phyloP scores from a whole-genome alignment of 2,797 vertebrate species.

The Sylvilagus floridanus region DNA sequence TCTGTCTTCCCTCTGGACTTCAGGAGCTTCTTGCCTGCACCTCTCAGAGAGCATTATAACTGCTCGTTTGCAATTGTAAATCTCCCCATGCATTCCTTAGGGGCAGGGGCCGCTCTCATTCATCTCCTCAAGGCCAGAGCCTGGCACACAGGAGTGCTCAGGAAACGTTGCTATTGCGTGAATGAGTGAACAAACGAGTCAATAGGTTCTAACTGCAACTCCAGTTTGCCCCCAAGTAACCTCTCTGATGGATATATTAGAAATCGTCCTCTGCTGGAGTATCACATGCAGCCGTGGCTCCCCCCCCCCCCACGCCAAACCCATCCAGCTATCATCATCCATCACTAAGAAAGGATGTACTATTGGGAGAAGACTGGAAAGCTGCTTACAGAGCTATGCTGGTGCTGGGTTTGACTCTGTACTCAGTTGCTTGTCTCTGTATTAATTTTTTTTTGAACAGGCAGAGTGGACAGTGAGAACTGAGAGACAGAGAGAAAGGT shows the following conservation, averaged over 20 bases:
- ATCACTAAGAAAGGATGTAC: neutral
- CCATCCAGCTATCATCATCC: neutral
- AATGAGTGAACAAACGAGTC: slow-evolving; percentile 48
- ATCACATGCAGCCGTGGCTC: neutral
- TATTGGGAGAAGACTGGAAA: slow-evolving; percentile 39
- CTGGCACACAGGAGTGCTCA: neutral
- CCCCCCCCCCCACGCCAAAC: neutral
- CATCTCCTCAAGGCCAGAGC: slow-evolving; percentile 3
- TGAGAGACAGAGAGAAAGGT: no score
- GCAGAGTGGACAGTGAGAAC: neutral
- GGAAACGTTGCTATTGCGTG: neutral
- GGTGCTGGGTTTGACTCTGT: slow-evolving; percentile 35
- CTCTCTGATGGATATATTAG: slow-evolving; percentile 4
- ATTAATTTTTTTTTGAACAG: slow-evolving; percentile 36
- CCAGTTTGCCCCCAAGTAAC: neutral
- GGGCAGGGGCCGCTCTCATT: neutral
- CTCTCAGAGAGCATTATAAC: neutral
- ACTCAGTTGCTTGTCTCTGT: slow-evolving; percentile 34
- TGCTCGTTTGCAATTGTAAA: neutral
- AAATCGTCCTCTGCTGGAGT: slow-evolving; percentile 40
- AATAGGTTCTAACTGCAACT: slow-evolving; percentile 38
- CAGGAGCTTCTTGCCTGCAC: neutral
- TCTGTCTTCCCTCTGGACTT: neutral
- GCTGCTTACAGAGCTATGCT: slow-evolving; percentile 7
- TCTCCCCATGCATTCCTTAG: slow-evolving; percentile 8